Percentiles rank a stretch among this genome's conserved stretches.
phyloP scores from a whole-genome alignment of 92 coral and sea anemone genomes.

The Bergia puertoricense region DNA sequence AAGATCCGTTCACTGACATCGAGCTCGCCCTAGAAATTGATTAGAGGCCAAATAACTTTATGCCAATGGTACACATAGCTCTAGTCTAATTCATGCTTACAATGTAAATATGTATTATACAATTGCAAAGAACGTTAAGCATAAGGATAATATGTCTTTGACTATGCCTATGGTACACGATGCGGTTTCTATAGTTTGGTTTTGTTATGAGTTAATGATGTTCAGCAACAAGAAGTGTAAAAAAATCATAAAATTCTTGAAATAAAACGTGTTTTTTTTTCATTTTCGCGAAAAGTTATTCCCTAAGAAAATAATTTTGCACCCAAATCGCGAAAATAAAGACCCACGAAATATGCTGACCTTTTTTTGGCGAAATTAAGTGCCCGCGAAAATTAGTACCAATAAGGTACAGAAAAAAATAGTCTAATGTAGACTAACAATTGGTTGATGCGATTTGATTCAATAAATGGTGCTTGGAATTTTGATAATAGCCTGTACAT shows the following conservation, averaged over 20 bases:
- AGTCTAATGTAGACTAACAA: slow-evolving; percentile 8
- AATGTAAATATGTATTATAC: background rate
- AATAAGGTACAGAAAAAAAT: background rate
- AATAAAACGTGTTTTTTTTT: slow-evolving; percentile 44
- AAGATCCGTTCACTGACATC: slow-evolving; percentile 55
- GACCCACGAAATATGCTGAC: slow-evolving; percentile 61
- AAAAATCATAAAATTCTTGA: slow-evolving; percentile 54
- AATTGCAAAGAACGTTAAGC: slow-evolving; percentile 43
- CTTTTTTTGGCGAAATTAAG: slow-evolving; percentile 47
- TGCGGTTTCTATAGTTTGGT: slow-evolving; percentile 58
- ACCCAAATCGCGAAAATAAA: slow-evolving; percentile 58
- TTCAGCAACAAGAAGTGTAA: slow-evolving; percentile 56
- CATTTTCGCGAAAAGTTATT: slow-evolving; percentile 59
- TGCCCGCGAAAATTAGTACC: slow-evolving; percentile 58
- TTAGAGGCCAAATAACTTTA: slow-evolving; percentile 42
- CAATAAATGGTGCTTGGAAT: background rate
- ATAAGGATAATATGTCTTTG: background rate
- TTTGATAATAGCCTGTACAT: background rate
- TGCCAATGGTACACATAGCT: too few species aligned
- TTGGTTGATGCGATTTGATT: background rate
- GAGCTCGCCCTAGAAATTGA: slow-evolving; percentile 61
- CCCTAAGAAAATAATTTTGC: slow-evolving; percentile 66
- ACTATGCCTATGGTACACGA: slow-evolving; percentile 47
- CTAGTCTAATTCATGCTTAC: too few species aligned
- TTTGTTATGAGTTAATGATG: slow-evolving; percentile 56